Evolutionary conservation across 2,797 vertebrate genomes (phyloP).

Genomic region (Mus minutoides): DNA sequence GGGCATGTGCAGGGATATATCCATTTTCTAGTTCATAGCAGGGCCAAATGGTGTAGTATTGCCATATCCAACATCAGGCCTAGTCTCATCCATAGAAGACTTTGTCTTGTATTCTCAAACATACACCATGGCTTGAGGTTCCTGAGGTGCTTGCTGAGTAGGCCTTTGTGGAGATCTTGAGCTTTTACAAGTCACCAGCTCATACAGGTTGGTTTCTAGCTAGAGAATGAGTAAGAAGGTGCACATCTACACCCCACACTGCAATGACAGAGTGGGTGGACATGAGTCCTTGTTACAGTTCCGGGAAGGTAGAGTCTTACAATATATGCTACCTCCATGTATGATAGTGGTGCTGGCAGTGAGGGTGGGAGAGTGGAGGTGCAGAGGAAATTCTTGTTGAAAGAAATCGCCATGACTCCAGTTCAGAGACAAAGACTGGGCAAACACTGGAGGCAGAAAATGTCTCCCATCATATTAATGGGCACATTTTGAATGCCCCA

Average conservation of each 20-base stretch:
- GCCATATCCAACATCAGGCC: background rate
- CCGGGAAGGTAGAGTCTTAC: background rate
- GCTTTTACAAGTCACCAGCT: background rate
- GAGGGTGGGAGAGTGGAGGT: background rate
- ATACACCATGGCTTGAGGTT: too few relatives aligned
- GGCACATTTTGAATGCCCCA: background rate
- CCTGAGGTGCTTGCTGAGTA: background rate
- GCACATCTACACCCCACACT: background rate
- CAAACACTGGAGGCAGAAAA: background rate
- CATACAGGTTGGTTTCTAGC: background rate
- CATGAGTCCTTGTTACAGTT: background rate
- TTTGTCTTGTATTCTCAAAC: background rate
- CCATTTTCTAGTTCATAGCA: background rate
- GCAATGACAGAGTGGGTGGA: background rate
- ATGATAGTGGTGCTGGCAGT: background rate
- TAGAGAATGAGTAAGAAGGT: background rate
- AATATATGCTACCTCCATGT: rapidly evolving
- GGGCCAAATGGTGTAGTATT: rapidly evolving
- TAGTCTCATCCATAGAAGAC: background rate
- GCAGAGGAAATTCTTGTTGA: background rate
- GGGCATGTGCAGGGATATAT: background rate
- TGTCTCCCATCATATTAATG: background rate
- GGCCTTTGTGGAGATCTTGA: background rate
- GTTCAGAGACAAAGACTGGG: background rate
- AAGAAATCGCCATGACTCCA: background rate